Conservation (phyloP, 2,888 invertebrate species). For the Globia sparganii region DNA sequence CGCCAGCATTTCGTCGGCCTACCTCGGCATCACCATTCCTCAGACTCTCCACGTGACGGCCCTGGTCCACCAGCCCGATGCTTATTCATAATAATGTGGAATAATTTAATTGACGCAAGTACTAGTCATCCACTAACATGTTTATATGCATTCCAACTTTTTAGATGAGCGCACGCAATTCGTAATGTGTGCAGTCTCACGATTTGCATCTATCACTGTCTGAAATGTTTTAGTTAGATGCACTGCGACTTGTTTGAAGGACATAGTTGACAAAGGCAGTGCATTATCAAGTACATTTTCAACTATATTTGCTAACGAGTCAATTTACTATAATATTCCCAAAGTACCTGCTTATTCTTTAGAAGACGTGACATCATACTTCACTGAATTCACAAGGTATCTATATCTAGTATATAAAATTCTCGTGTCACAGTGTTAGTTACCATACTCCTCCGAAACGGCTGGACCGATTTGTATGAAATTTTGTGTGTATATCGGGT, state of each 20-base stretch:
- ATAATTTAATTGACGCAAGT: conserved; percentile 23
- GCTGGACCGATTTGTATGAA: too few species aligned
- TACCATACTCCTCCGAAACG: too few species aligned
- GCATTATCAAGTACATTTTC: conserved; percentile 2
- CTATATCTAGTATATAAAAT: too few species aligned
- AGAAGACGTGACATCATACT: conserved; percentile 5
- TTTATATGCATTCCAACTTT: conserved; percentile 34
- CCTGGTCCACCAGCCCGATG: neutral
- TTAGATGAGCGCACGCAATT: conserved; percentile 34
- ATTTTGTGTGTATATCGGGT: too few species aligned
- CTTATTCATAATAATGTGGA: conserved; percentile 22
- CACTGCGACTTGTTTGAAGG: conserved; percentile 21
- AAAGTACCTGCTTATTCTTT: neutral
- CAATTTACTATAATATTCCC: conserved; percentile 13
- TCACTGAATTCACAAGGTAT: neutral
- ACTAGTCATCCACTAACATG: conserved; percentile 27
- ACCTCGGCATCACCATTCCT: neutral
- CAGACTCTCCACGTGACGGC: neutral
- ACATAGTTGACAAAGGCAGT: conserved; percentile 30
- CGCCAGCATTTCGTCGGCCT: neutral
- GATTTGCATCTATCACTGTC: conserved; percentile 57
- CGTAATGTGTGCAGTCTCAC: conserved; percentile 38
- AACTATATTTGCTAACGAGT: conserved; percentile 18
- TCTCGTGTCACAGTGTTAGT: too few species aligned
- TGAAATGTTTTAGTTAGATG: conserved; percentile 32